Evolutionary conservation across 2,797 vertebrate genomes (phyloP), one percentile per base, ranked within the genome.

Genomic region (Tenualosa ilisha): DNA sequence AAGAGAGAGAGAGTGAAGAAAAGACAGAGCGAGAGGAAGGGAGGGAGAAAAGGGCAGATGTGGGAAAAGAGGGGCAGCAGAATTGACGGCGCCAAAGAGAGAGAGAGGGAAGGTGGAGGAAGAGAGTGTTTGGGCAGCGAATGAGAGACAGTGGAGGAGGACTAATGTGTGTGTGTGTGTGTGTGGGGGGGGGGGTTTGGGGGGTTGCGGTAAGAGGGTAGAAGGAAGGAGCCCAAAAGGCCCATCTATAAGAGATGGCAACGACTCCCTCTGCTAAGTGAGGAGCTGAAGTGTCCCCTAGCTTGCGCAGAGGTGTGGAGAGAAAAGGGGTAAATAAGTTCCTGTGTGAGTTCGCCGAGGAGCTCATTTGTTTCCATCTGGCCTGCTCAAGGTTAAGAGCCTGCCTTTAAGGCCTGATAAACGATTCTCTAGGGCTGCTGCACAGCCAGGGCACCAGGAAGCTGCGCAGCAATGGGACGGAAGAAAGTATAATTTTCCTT

Each of bases 331-430:
- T 51, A 51, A 82, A 72, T 72, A 81, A 89, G 86, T 88, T 90
- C 84, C 85, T 91, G 91, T 90, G 92, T 92, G 94, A 92, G 91
- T 90, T 88, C 86, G 79, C 84, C 91, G 90, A 93, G 91, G 92
- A 93, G 93, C 93, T 94, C 93, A 91, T 94, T 93, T 91, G 91
- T 92, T 93, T 95, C 92, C 94, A 91, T 94, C 92, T 92, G 91
- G 93, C 91, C 40, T 91, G 92, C 94, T 94, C 94, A 96, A 96
- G 96, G 95, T 96, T 96, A 95, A 95, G 95, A 94, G 93, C 93
- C 92, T 91, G 90, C 92, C 91, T 92, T 91, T 92, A 88, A 89
- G 61, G 90, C 89, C 91, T 94, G 94, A 95, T 94, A 92, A 94
- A 95, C 93, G 89, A 90, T 92, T 93, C 94, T 94, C 93, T 43